Conservation (phyloP, 2,888 invertebrate genomes). For the Morpho deidamia region DNA sequence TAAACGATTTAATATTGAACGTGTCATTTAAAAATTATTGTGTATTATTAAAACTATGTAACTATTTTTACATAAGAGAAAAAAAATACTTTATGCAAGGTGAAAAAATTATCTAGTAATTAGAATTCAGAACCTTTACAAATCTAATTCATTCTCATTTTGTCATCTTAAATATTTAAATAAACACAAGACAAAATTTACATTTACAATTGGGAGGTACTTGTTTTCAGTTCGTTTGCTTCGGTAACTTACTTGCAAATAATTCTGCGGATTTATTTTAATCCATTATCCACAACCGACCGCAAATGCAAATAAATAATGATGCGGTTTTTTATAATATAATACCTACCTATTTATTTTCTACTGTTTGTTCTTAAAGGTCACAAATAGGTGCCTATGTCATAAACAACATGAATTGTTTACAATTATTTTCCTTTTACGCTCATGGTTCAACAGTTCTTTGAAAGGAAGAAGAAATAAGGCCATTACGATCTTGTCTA, state of each 20-base stretch:
- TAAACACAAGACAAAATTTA: slow-evolving; percentile 18
- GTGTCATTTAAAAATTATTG: too few relatives aligned
- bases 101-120: slow-evolving; percentile 1
- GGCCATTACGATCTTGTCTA: slow-evolving; percentile 11
- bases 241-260: slow-evolving; percentile 12
- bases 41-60: too few relatives aligned
- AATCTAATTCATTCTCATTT: slow-evolving; percentile 2
- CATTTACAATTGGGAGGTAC: slow-evolving; percentile 21
- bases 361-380: slow-evolving; percentile 15
- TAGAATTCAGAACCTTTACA: background rate
- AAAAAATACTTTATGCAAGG: background rate
- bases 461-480: slow-evolving; percentile 19
- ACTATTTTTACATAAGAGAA: background rate
- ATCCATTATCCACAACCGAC: slow-evolving; percentile 15
- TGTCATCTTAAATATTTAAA: slow-evolving; percentile 20
- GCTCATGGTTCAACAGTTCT: slow-evolving; percentile 7
- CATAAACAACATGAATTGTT: slow-evolving; percentile 13
- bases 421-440: slow-evolving; percentile 16
- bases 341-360: slow-evolving; percentile 8
- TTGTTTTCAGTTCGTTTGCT: slow-evolving; percentile 13
- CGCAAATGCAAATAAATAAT: slow-evolving; percentile 19
- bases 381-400: slow-evolving; percentile 13
- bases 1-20: too few relatives aligned
- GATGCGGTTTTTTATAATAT: slow-evolving; percentile 11
- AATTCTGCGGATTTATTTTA: slow-evolving; percentile 18